Evolutionary conservation across 2,113 vertebrate species (phyloP).

Genomic region (Ailurus styani): DNA sequence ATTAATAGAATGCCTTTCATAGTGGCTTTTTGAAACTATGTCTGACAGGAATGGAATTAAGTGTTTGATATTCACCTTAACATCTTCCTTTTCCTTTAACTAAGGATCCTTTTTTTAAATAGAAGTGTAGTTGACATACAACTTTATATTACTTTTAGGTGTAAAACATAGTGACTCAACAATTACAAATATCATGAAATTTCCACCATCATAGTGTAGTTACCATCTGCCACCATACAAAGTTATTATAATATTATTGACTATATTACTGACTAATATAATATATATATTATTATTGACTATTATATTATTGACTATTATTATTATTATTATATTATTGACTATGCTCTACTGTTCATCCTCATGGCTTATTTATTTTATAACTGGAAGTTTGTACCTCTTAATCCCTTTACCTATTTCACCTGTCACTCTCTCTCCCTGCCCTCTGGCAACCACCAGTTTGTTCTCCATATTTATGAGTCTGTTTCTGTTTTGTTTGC

Average conservation of each 20-base stretch:
- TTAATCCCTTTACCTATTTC: neutral
- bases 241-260: neutral
- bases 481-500: neutral
- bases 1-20: neutral
- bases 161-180: neutral
- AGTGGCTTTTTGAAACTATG: neutral
- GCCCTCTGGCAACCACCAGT: neutral
- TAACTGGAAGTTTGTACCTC: neutral
- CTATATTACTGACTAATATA: too few species aligned
- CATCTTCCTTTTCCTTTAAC: neutral
- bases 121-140: neutral
- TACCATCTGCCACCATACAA: neutral
- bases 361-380: neutral
- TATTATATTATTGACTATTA: too few species aligned
- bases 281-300: too few species aligned
- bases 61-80: neutral
- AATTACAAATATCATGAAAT: neutral
- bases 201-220: neutral
- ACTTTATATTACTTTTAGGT: neutral
- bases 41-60: neutral
- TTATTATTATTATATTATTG: neutral
- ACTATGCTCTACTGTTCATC: neutral
- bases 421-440: neutral
- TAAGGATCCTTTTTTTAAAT: neutral
- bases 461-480: neutral